A percentile compares a stretch with the other conserved stretches of the same genome.
Conservation (phyloP, 1,140 invertebrate genomes). For the Drosophila albomicans region DNA sequence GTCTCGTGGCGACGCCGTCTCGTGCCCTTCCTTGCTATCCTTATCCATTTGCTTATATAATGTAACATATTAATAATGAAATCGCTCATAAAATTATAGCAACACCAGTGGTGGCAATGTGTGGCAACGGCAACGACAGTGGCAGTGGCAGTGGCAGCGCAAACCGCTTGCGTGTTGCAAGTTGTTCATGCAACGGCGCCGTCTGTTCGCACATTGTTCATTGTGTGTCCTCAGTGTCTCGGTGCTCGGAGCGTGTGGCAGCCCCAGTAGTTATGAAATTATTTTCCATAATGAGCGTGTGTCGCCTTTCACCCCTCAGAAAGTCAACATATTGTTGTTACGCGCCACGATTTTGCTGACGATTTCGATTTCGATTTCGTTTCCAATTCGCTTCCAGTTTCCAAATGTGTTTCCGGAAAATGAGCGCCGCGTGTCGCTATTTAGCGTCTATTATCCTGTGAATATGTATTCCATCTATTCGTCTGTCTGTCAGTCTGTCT, state of each 20-base stretch:
- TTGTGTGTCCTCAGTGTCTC: not conserved
- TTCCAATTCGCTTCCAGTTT: conserved; percentile 28
- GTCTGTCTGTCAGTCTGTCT: conserved; percentile 15
- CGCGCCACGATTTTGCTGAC: not conserved
- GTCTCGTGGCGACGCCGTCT: conserved; percentile 20
- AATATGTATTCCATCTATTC: conserved; percentile 57
- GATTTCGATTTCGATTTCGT: conserved; percentile 38
- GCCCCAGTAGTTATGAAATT: conserved; percentile 78
- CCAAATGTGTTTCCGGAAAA: conserved; percentile 57
- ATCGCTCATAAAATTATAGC: conserved; percentile 82
- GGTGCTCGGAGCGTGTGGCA: conserved; percentile 37
- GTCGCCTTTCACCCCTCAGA: conserved; percentile 45
- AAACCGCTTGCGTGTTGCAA: conserved; percentile 47
- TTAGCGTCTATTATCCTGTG: conserved; percentile 77
- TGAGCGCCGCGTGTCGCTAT: conserved; percentile 78
- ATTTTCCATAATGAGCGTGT: conserved; percentile 72
- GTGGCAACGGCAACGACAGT: not conserved
- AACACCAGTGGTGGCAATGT: conserved; percentile 48
- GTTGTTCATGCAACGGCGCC: conserved; percentile 36
- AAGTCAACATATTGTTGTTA: conserved; percentile 56
- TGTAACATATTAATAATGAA: conserved; percentile 80
- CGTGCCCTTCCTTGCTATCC: not conserved
- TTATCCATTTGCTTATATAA: conserved; percentile 52
- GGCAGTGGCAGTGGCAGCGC: not conserved
- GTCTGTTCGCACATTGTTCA: conserved; percentile 71